phyloP scores from a whole-genome alignment of 2,888 invertebrate species.

The Nemapogon koenigi region DNA sequence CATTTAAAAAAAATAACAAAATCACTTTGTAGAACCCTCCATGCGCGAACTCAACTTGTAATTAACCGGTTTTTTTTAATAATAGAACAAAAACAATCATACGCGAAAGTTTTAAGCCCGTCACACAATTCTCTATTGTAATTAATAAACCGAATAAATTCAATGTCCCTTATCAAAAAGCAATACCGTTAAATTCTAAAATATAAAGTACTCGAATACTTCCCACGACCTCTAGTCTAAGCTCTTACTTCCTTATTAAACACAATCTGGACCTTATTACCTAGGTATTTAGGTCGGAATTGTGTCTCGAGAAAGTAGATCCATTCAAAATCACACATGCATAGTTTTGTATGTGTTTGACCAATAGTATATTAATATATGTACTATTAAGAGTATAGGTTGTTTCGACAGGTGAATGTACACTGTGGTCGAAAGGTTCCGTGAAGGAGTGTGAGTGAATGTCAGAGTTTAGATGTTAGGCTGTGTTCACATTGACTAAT shows the following conservation, averaged over 20 bases:
- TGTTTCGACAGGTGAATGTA: constrained; percentile 51
- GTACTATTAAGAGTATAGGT: constrained; percentile 41
- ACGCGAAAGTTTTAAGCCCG: too few species aligned
- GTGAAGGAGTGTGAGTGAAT: constrained; percentile 43
- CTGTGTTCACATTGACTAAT: constrained; percentile 8
- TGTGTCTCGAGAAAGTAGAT: constrained; percentile 22
- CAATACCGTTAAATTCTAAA: constrained; percentile 35
- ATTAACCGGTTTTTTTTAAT: too few species aligned
- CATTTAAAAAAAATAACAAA: too few species aligned
- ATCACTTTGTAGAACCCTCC: too few species aligned
- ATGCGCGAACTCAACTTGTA: too few species aligned
- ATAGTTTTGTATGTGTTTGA: constrained; percentile 34
- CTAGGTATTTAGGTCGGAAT: constrained; percentile 23
- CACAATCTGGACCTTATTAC: constrained; percentile 25
- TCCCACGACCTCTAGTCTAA: constrained; percentile 49
- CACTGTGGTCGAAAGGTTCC: constrained; percentile 27
- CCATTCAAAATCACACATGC: constrained; percentile 50
- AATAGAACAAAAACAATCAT: too few species aligned
- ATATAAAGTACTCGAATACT: constrained; percentile 51
- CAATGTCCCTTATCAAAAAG: constrained; percentile 43
- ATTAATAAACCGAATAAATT: neutral
- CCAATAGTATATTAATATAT: constrained; percentile 45
- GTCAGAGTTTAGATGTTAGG: constrained; percentile 42
- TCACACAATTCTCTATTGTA: too few species aligned
- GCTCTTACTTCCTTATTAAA: constrained; percentile 49